Percentiles rank a stretch among this genome's conserved stretches.
phyloP scores from a whole-genome alignment of 2,888 invertebrate species.

The Caenorhabditis macrosperma region DNA sequence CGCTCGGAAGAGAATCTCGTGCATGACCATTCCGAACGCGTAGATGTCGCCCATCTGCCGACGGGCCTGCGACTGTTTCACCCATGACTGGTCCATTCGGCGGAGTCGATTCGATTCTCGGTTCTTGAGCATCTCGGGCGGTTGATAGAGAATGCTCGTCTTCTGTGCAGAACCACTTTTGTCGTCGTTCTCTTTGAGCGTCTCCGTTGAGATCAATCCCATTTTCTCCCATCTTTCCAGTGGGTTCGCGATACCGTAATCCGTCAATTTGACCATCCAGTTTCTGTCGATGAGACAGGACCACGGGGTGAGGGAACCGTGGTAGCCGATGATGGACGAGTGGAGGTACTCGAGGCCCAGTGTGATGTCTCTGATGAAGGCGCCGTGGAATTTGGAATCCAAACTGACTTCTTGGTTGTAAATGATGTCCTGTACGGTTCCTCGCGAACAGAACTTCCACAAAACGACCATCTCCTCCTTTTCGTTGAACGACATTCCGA shows the following conservation, averaged over 20 bases:
- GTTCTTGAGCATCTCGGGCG: constrained; percentile 75
- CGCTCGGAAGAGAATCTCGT: constrained; percentile 77
- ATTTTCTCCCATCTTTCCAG: constrained; percentile 78
- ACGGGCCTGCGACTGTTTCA: constrained; percentile 69
- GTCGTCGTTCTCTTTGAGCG: constrained; percentile 75
- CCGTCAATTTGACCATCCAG: constrained; percentile 79
- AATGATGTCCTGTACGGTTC: constrained; percentile 75
- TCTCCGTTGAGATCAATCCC: constrained; percentile 72
- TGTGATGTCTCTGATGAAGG: constrained; percentile 69
- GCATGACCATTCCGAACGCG: constrained; percentile 70
- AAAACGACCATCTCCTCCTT: constrained; percentile 78
- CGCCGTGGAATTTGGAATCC: constrained; percentile 70
- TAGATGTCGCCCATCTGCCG: constrained; percentile 69
- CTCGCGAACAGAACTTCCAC: constrained; percentile 79
- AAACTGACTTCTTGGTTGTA: constrained; percentile 66
- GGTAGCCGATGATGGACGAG: constrained; percentile 73
- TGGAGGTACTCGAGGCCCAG: constrained; percentile 76
- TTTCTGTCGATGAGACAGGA: constrained; percentile 78
- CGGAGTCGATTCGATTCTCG: constrained; percentile 70
- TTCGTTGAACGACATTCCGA: constrained; percentile 84
- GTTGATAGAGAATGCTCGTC: constrained; percentile 74
- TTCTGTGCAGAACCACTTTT: constrained; percentile 74
- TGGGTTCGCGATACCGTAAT: constrained; percentile 78
- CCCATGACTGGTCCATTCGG: constrained; percentile 72
- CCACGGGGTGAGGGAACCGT: constrained; percentile 78